These are phyloP conservation scores for Tetragnatha montana DNA, from an alignment of 2,888 invertebrate species.

Conservation along the genomic window DNA sequence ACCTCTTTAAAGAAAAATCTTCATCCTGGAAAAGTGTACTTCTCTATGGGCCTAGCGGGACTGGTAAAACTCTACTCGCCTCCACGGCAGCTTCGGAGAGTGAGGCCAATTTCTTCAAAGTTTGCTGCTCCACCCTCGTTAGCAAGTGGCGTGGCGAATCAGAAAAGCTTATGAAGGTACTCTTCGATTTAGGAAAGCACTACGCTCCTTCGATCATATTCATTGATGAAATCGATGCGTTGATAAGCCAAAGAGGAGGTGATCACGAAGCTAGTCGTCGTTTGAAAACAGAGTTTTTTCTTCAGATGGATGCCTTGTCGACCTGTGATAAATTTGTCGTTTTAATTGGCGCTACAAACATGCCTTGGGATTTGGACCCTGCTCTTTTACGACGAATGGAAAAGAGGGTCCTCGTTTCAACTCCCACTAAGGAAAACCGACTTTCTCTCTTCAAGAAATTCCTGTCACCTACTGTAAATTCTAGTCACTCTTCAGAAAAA, in stretches of 20 bases:
- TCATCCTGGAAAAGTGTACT: slow-evolving; percentile 89
- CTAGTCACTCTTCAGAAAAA: slow-evolving; percentile 76
- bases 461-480: slow-evolving; percentile 75
- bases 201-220: slow-evolving; percentile 93
- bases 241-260: slow-evolving; percentile 81
- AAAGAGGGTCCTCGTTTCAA: slow-evolving; percentile 87
- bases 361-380: slow-evolving; percentile 94
- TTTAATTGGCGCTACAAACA: slow-evolving; percentile 90
- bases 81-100: slow-evolving; percentile 91
- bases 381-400: slow-evolving; percentile 92
- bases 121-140: slow-evolving; percentile 91
- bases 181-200: slow-evolving; percentile 90
- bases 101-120: slow-evolving; percentile 88
- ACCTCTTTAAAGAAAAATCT: slow-evolving; percentile 78
- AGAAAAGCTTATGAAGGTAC: slow-evolving; percentile 90
- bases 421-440: slow-evolving; percentile 84
- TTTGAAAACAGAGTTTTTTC: slow-evolving; percentile 91
- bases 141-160: slow-evolving; percentile 98
- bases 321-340: slow-evolving; percentile 82
- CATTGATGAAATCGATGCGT: slow-evolving; percentile 92
- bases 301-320: slow-evolving; percentile 88
- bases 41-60: slow-evolving; percentile 87
- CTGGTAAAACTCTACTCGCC: slow-evolving; percentile 90
- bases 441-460: slow-evolving; percentile 81
- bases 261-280: slow-evolving; percentile 92